phyloP scores from a whole-genome alignment of 2,113 vertebrate genomes.

The Pedionomus torquatus region DNA sequence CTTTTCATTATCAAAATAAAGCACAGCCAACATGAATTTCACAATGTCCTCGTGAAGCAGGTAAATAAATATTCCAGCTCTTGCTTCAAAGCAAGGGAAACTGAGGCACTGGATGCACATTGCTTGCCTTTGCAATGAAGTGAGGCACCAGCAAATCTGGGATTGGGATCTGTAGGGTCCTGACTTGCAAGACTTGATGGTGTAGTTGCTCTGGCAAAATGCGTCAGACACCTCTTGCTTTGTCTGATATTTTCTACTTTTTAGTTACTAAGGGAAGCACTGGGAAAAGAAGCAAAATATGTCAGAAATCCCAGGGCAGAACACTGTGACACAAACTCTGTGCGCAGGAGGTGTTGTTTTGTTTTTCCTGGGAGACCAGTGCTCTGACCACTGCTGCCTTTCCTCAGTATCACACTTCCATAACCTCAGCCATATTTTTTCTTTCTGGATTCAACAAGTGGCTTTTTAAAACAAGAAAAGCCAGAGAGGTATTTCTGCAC shows the following conservation, averaged over 20 bases:
- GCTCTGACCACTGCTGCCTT: neutral
- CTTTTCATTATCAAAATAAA: neutral
- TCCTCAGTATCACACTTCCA: neutral
- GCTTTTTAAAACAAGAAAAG: neutral
- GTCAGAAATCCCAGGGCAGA: neutral
- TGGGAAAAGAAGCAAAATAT: neutral
- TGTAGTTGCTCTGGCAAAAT: neutral
- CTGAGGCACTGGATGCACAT: neutral
- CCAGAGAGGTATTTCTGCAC: neutral
- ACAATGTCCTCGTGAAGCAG: neutral
- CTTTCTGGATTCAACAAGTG: neutral
- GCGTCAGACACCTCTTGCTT: neutral
- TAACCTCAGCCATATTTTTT: neutral
- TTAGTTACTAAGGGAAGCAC: neutral
- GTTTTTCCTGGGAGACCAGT: neutral
- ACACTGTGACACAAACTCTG: neutral
- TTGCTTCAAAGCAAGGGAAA: neutral
- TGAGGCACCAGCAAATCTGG: neutral
- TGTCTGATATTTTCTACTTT: neutral
- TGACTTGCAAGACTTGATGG: neutral
- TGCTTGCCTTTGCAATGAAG: neutral
- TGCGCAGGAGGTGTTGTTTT: neutral
- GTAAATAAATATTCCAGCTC: neutral
- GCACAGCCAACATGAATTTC: neutral
- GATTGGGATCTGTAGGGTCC: neutral